These are phyloP conservation scores for Escarpia spicata DNA, from an alignment of 2,888 invertebrate species.

Conservation along the genomic window DNA sequence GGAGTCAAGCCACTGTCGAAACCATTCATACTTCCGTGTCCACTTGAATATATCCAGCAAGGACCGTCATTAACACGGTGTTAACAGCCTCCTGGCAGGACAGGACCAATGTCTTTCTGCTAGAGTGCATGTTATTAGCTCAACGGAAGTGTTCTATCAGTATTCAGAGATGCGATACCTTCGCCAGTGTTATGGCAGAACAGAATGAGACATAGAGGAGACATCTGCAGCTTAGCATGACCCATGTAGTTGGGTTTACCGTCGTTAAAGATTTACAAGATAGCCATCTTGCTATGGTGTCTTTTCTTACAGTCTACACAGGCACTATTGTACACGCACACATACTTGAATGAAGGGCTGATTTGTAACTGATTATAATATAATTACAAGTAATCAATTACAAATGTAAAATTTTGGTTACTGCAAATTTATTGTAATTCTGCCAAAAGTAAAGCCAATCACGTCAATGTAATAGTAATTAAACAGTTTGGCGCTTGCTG, in stretches of 20 bases:
- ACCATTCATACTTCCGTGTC: neutral
- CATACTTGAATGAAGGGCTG: neutral
- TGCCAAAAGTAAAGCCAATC: neutral
- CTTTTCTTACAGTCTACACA: neutral
- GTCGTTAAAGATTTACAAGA: neutral
- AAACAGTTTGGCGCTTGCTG: neutral
- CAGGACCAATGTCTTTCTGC: neutral
- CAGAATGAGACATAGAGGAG: neutral
- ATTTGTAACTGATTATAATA: neutral
- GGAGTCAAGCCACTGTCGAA: neutral
- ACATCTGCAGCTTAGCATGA: neutral
- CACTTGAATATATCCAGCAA: neutral
- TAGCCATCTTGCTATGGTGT: neutral
- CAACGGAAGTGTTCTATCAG: neutral
- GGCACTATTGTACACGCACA: neutral
- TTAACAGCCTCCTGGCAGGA: neutral
- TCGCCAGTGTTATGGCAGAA: neutral
- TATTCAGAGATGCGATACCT: neutral
- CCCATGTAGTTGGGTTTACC: neutral
- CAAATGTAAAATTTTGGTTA: neutral
- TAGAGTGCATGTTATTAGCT: slow-evolving; percentile 6
- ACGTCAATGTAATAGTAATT: neutral
- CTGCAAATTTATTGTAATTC: neutral
- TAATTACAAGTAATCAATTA: neutral
- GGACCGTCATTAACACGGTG: neutral